Base-by-base conservation (phyloP, 2,113 vertebrate genomes). In the Pimephales promelas region DNA sequence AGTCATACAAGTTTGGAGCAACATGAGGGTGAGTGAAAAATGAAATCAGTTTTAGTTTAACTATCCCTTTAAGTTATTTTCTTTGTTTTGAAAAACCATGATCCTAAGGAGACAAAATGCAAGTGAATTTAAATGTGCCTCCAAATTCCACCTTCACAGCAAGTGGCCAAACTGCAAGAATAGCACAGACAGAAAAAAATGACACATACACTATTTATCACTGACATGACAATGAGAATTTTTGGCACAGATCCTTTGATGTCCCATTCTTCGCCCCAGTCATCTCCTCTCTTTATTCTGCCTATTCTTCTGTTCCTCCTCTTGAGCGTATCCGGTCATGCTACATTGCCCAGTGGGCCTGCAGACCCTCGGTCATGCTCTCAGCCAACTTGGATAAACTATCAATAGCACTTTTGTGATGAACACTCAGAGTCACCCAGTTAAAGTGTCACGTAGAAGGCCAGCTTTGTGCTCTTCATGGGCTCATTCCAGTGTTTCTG, bases 361-460 rank as follows among this genome's bases (percentile, higher is more conserved):
- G 10, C 20, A 56, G 54, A 56, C 49, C 81, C 84, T 75, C 31
- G n/a, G 78, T 82, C 77, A 79, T 40, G 74, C 59, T 72, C 36
- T 83, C 59, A 82, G 64, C 40, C 72, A 87, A 77, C 73, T 74
- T 68, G 31, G 61, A 66, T 64, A 68, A 54, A 40, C 66, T 85
- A 79, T 88, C 82, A 89, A 88, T 86, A 83, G 82, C 36, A 75
- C 83, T 89, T 89, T 87, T 89, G 87, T 91, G 78, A 79, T 56
- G 11, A 70, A 26, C 31, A 43, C 72, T 87, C 28, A 36, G 64
- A 89, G 86, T 86, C 66, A 72, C 56, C 66, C 49, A 87, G 83
- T 73, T 68, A 56, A 76, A 85, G 66, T 86, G 71, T 80, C 75
- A 85, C 85, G 66, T 62, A 77, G 82, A 86, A 79, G 87, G 84